Conservation (phyloP, 2,113 vertebrate genomes). For the Lepus timidus region DNA sequence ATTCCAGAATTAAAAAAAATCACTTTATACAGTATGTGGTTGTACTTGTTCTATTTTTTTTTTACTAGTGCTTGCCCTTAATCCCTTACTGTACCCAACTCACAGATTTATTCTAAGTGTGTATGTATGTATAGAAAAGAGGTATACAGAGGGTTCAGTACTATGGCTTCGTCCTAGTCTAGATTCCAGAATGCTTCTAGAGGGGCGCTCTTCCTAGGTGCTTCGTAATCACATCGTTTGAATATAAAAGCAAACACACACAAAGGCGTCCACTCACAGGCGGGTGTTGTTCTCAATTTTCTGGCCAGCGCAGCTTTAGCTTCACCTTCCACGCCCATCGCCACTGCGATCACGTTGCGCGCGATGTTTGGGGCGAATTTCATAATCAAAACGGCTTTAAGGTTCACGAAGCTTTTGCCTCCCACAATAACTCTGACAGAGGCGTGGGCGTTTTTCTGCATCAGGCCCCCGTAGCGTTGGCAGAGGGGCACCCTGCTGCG, state of each 20-base stretch:
- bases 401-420: slow-evolving; percentile 90
- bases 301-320: slow-evolving; percentile 90
- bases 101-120: neutral
- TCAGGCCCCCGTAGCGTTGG: slow-evolving; percentile 88
- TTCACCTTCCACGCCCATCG: slow-evolving; percentile 90
- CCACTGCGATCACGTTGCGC: slow-evolving; percentile 89
- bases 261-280: slow-evolving; percentile 85
- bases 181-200: neutral
- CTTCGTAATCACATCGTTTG: neutral
- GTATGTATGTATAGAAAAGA: neutral
- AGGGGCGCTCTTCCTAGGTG: neutral
- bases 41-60: neutral
- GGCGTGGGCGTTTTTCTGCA: slow-evolving; percentile 89
- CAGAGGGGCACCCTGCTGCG: slow-evolving; percentile 86
- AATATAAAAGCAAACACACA: neutral
- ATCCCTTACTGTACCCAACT: neutral
- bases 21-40: neutral
- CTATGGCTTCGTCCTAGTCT: neutral
- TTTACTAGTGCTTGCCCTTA: neutral
- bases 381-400: slow-evolving; percentile 90
- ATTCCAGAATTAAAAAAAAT: neutral
- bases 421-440: slow-evolving; percentile 91
- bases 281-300: slow-evolving; percentile 87
- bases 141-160: neutral
- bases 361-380: slow-evolving; percentile 84